Base-by-base conservation (phyloP, 2,113 vertebrate genomes). In the Hiodon alosoides region DNA sequence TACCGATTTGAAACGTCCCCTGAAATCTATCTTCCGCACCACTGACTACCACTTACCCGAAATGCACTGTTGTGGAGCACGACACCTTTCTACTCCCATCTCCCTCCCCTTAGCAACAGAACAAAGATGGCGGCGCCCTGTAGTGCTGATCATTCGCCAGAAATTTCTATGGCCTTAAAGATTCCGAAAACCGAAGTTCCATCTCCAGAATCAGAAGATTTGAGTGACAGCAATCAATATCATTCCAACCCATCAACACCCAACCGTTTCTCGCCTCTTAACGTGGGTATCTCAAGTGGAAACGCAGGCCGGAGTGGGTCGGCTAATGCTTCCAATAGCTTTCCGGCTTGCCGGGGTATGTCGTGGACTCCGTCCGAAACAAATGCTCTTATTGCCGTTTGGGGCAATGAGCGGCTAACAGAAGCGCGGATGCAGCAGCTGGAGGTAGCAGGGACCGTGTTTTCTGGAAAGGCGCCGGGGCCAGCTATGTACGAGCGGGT, bases 301-400 rank as follows among this genome's bases (percentile, higher is more conserved):
- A 78, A 85, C 74, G 87, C 89, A 77, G 86, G 90, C 86, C 88
- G 89, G 84, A 81, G 90, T 83, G 88, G 87, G 79, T 81, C 89
- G 78, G 91, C 94, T 7, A 93, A 93, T 50, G 93, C 93, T 8
- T 93, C 95, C 71, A 95, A 86, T 85, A 90, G 88, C 86, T 91
- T 90, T 85, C 89, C 95, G 52, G 96, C 95, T 69, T 98, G 96
- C 87, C 91, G 95, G 8, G 95, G 95, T 79, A 98, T 98, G 95
- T 98, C 95, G n/a, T 98, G 95, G 96, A 98, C 96, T 1, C 96
- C 96, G 71, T 95, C 96, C 79, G 96, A 98, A 88, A 98, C 96
- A 2, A 98, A 98, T 93, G 96, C 96, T 58, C 90, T 98, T 59
- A 98, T 98, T 83, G 96, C 96, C 46, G 96, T 98, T 51, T 98